Percentiles rank a stretch among this genome's conserved stretches.
Evolutionary conservation across 2,888 invertebrate species (phyloP).

Genomic region (Lysandra bellargus): DNA sequence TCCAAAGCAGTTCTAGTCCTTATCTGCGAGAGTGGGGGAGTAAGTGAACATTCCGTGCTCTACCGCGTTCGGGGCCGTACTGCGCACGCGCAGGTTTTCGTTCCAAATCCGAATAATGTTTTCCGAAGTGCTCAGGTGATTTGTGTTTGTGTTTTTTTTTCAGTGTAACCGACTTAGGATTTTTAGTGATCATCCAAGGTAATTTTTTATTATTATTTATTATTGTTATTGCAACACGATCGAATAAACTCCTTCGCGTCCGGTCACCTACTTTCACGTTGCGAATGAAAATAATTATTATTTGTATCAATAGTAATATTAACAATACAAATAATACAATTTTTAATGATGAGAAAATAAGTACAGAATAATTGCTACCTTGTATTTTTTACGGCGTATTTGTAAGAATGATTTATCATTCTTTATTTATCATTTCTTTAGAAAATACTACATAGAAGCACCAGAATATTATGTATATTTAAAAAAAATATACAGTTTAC

Average conservation of each 20-base stretch:
- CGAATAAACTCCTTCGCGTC: conserved; percentile 63
- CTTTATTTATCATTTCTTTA: no score
- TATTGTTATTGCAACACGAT: conserved; percentile 53
- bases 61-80: conserved; percentile 60
- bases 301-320: not conserved
- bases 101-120: conserved; percentile 61
- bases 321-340: not conserved
- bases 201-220: conserved; percentile 44
- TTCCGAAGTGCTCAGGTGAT: conserved; percentile 70
- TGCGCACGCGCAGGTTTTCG: conserved; percentile 58
- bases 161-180: conserved; percentile 55
- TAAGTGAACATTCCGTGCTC: conserved; percentile 57
- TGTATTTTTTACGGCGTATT: no score
- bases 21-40: conserved; percentile 58
- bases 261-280: conserved; percentile 63
- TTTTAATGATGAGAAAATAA: not conserved
- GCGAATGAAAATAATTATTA: conserved; percentile 1
- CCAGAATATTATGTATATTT: no score
- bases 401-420: no score
- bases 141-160: conserved; percentile 47
- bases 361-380: no score
- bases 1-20: conserved; percentile 9
- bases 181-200: conserved; percentile 61
- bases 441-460: no score
- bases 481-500: no score